phyloP scores from a whole-genome alignment of 1,140 invertebrate genomes.

The Hyles euphorbiae region DNA sequence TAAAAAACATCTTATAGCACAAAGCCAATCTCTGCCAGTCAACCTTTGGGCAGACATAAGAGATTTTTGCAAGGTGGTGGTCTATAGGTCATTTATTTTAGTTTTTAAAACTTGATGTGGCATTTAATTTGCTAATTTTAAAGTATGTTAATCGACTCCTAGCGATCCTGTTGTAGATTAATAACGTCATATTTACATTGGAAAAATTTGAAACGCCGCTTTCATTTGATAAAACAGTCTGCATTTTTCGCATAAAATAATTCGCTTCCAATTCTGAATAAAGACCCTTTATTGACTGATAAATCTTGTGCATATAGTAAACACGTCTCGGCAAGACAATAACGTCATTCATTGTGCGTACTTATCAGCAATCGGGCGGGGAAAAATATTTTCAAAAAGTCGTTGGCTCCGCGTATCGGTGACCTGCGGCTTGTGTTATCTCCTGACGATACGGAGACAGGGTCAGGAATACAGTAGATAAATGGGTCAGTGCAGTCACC shows the following conservation, averaged over 20 bases:
- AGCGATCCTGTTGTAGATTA: too few relatives aligned
- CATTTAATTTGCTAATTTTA: background rate
- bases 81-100: too few relatives aligned
- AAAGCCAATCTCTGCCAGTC: too few relatives aligned
- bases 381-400: conserved; percentile 61
- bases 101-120: too few relatives aligned
- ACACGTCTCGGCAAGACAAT: conserved; percentile 15
- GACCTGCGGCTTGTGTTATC: conserved; percentile 47
- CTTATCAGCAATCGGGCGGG: conserved; percentile 30
- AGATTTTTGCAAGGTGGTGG: too few relatives aligned
- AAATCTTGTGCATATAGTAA: conserved; percentile 7
- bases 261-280: background rate
- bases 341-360: conserved; percentile 26
- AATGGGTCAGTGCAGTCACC: conserved; percentile 57
- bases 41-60: too few relatives aligned
- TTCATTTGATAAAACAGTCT: too few relatives aligned
- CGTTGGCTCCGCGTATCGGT: conserved; percentile 52
- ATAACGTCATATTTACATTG: too few relatives aligned
- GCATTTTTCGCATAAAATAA: too few relatives aligned
- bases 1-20: too few relatives aligned
- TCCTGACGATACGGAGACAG: conserved; percentile 43
- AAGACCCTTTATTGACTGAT: background rate
- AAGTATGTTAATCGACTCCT: background rate
- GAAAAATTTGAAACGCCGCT: too few relatives aligned
- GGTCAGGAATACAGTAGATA: conserved; percentile 56